Conservation (phyloP, 2,113 vertebrate genomes). For the Aix galericulata region DNA sequence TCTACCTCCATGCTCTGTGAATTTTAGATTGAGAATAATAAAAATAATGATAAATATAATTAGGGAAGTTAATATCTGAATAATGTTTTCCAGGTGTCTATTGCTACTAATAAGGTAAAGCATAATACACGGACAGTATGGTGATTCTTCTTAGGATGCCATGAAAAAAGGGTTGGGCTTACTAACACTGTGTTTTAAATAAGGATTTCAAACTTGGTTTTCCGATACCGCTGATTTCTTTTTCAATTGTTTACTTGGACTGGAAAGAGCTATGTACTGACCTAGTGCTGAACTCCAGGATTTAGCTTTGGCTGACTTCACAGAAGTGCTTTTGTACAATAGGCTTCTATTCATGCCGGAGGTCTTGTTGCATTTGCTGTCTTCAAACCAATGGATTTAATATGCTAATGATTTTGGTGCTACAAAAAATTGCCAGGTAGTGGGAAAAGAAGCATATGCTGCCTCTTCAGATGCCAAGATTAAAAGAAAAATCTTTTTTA, state of each 20-base stretch:
- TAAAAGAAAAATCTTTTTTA: background rate
- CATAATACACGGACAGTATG: background rate
- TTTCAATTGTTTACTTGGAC: background rate
- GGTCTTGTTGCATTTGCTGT: slow-evolving; percentile 17
- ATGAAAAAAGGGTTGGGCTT: background rate
- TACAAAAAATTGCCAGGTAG: background rate
- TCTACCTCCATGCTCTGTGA: background rate
- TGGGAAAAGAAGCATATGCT: background rate
- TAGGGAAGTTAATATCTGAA: background rate
- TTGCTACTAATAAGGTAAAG: background rate
- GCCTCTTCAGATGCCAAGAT: background rate
- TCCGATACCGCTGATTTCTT: background rate
- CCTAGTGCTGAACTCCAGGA: background rate
- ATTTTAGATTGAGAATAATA: background rate
- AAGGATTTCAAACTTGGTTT: background rate
- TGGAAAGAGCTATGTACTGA: slow-evolving; percentile 14
- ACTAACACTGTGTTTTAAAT: background rate
- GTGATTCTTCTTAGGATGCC: background rate
- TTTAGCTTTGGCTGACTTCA: slow-evolving; percentile 31
- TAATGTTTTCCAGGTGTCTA: slow-evolving; percentile 26
- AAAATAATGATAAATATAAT: too few relatives aligned
- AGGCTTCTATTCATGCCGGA: background rate
- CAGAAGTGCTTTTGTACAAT: background rate
- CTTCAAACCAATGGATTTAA: background rate
- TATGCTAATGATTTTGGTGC: background rate